phyloP scores from a whole-genome alignment of 2,797 vertebrate genomes.

The Falco columbarius region DNA sequence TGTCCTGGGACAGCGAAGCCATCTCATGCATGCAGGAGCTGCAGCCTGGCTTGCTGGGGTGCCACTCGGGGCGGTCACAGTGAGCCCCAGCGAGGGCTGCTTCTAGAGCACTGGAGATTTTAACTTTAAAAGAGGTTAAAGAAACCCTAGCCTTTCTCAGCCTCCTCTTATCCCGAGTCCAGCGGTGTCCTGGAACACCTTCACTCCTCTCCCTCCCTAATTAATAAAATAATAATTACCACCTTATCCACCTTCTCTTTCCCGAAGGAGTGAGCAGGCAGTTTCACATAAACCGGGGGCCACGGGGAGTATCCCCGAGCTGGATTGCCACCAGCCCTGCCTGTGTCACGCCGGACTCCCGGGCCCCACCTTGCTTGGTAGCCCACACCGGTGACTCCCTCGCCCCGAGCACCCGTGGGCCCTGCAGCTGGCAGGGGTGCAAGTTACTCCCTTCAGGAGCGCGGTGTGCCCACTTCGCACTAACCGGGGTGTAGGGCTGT shows the following conservation, averaged over 20 bases:
- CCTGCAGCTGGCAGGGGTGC: neutral
- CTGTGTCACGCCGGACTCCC: neutral
- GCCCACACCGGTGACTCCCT: neutral
- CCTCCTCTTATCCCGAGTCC: neutral
- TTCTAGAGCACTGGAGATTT: neutral
- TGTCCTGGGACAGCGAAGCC: neutral
- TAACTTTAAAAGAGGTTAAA: neutral
- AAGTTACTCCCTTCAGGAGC: neutral
- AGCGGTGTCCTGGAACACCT: neutral
- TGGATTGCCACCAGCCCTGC: neutral
- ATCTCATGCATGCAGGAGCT: neutral
- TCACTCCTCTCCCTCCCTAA: neutral
- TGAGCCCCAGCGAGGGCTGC: neutral
- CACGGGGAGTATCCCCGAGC: neutral
- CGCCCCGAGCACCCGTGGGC: neutral
- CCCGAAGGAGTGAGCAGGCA: neutral
- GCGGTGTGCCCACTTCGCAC: neutral
- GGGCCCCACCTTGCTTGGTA: neutral
- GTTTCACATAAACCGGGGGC: neutral
- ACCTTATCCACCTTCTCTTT: slow-evolving; percentile 15
- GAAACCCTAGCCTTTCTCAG: neutral
- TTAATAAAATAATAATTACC: slow-evolving; percentile 18
- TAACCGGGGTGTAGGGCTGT: neutral
- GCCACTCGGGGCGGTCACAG: neutral
- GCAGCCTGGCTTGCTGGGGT: neutral